Evolutionary conservation across 2,888 invertebrate species (phyloP), one percentile per base, ranked within the genome.

Genomic region (Andrena bicolor): DNA sequence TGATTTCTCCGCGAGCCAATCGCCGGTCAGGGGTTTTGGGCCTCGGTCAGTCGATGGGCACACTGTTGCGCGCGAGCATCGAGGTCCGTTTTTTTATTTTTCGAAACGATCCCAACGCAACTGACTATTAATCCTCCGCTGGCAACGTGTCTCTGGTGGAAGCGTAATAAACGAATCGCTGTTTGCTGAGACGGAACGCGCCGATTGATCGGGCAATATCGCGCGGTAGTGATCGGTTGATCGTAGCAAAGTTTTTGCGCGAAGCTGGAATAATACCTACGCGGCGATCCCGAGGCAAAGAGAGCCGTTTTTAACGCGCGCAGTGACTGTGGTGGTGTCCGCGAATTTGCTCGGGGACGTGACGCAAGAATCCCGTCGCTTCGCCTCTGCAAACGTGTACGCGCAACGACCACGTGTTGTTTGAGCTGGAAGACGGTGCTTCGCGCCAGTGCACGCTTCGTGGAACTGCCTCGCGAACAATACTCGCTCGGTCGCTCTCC

Each of bases 21-120:
- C 66, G 51, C n/a, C 56, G 68, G 76, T 81, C 76, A 65, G 75
- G 80, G 77, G 72, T 81, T 83, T 76, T 41, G 68, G 58, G 26
- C 48, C 30, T 49, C 73, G 65, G 63, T 85, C 88, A 87, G 88
- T 86, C 78, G 83, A 73, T 58, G 76, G 66, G 64, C 53, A 78
- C 53, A 51, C 71, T 32, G 51, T 77, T 63, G 28, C 69, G 68
- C 35, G 76, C 41, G 48, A 80, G 60, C 73, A 77, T 35, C 56
- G 69, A 20, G 53, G 56, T n/a, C 23, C 30, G 56, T 20, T 41
- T 68, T 68, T 53, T 58, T 49, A 32, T 41, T 68, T 68, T 53
- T 58, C 60, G 48, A 32, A 60, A 49, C 60, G 58, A 58, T 30
- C 51, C 53, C 16, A 35, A n/a, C 2, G 64, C 16, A 53, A n/a